Evolutionary conservation across 2,797 vertebrate genomes (phyloP).

Genomic region (Micropoecilia bifurca): DNA sequence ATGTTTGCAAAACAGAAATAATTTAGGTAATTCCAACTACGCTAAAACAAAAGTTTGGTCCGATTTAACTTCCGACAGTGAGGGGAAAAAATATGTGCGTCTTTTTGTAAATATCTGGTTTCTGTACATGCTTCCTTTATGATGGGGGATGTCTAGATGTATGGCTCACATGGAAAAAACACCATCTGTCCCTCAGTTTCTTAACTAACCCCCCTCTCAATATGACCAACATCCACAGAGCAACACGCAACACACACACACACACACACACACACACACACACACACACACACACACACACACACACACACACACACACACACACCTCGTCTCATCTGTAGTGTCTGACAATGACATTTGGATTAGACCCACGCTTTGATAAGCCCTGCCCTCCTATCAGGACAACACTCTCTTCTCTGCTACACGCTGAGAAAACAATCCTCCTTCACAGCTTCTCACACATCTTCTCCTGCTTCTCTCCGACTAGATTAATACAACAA

Average conservation of each 20-base stretch:
- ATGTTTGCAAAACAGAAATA: too few species aligned
- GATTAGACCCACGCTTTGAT: conserved; percentile 20
- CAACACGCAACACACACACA: conserved; percentile 7
- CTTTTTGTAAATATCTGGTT: too few species aligned
- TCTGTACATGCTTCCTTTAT: conserved; percentile 11
- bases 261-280: conserved; percentile 8
- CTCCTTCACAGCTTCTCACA: background rate
- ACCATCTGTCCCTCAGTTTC: conserved; percentile 74
- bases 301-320: background rate
- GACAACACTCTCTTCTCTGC: conserved; percentile 8
- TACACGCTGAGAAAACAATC: conserved; percentile 16
- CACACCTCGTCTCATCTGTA: conserved; percentile 29
- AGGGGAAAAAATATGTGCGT: too few species aligned
- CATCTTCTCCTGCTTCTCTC: background rate
- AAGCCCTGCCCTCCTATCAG: conserved; percentile 10
- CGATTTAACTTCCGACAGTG: too few species aligned
- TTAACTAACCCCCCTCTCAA: conserved; percentile 37
- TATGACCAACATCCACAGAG: conserved; percentile 34
- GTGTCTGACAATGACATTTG: conserved; percentile 31
- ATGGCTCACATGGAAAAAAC: conserved; percentile 69
- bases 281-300: conserved; percentile 7
- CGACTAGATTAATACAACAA: background rate
- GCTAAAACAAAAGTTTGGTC: too few species aligned
- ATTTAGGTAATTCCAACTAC: too few species aligned
- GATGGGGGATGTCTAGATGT: conserved; percentile 25